phyloP scores from a whole-genome alignment of 2,888 invertebrate species.

The Silvanus unidentatus region DNA sequence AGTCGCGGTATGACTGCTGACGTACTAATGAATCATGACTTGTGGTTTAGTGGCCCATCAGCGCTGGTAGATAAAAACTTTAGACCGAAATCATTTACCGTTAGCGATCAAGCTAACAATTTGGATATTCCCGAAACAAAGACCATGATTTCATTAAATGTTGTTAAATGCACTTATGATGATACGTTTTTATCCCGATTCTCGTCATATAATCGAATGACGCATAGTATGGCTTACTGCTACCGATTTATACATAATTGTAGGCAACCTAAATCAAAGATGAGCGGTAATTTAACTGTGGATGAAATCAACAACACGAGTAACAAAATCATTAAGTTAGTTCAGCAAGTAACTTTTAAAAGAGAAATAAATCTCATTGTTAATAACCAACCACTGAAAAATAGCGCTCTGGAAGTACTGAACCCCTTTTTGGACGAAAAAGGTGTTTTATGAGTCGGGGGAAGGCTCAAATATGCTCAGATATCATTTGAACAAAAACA shows the following conservation, averaged over 20 bases:
- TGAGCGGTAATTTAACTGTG: background rate
- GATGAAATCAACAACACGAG: conserved; percentile 4
- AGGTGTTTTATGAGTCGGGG: conserved; percentile 8
- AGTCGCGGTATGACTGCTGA: conserved; percentile 17
- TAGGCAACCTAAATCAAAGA: background rate
- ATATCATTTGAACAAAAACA: conserved; percentile 1
- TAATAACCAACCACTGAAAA: background rate
- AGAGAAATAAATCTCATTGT: background rate
- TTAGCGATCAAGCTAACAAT: background rate
- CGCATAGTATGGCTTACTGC: background rate
- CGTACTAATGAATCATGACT: conserved; percentile 8
- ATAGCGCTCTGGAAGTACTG: background rate
- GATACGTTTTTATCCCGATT: background rate
- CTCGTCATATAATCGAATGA: background rate
- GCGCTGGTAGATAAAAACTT: background rate
- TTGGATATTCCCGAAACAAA: background rate
- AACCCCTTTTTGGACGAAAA: conserved; percentile 8
- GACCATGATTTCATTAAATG: background rate
- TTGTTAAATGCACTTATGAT: background rate
- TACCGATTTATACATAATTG: conserved; percentile 1
- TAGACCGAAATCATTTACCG: background rate
- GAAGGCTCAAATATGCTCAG: conserved; percentile 1
- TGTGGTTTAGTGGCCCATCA: conserved; percentile 16
- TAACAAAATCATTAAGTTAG: background rate
- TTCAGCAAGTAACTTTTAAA: conserved; percentile 2